Evolutionary conservation across 2,113 vertebrate genomes (phyloP), one percentile per base, ranked within the genome.

Genomic region (Trichomycterus rosablanca): DNA sequence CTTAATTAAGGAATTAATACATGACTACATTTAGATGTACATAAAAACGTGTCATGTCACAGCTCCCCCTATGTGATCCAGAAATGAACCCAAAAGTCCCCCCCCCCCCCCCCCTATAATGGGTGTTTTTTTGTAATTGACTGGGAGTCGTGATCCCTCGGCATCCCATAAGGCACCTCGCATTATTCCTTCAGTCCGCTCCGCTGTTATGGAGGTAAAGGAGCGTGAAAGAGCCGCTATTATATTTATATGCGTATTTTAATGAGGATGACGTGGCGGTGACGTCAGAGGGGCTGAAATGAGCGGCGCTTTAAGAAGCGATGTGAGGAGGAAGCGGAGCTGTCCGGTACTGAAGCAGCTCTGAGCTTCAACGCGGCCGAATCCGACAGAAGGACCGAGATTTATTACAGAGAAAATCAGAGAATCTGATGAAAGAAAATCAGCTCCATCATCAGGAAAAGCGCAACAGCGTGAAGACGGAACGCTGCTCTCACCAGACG

Each of bases 301-400:
- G 84, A 88, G 86, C 85, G 82, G 86, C 84, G 59, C 86, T 92
- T 91, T 92, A 79, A 79, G 71, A 74, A 75, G 74, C 71, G 51
- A 68, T 51, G 63, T 37, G 30, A 23, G 48, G 44, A 30, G 50
- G 52, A 67, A 50, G 40, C 11, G 34, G 59, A 73, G 68, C 65
- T 54, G 53, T 59, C 68, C 56, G 59, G 66, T 59, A 52, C 64
- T 42, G 69, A 67, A 48, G n/a, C 23, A 63, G 37, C 49, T 6
- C 20, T 34, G 28, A 30, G 26, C 44, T 16, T 15, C 42, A 30
- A 40, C 22, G 35, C 35, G 26, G 24, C 34, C 35, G 53, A 56
- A 35, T 4, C 30, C 9, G 30, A 32, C 30, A 8, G 9, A 8
- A 32, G 9, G 30, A 32, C 4, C 30, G 30, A 5, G 30, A 32